Base-by-base conservation (phyloP, 1,140 invertebrate genomes). In the Drosophila pectinifera region DNA sequence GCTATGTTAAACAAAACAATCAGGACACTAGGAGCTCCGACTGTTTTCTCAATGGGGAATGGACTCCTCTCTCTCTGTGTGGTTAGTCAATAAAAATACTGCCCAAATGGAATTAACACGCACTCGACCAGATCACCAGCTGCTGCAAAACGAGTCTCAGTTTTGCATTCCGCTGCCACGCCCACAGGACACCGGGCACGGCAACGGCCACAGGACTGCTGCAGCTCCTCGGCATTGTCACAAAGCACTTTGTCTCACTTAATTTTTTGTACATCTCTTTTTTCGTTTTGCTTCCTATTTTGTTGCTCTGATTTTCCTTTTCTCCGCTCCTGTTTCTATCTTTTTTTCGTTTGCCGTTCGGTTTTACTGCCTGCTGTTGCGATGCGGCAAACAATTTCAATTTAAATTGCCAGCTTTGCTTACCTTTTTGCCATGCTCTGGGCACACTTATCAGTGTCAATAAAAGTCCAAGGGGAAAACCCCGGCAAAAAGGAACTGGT, bases 381-480 rank as follows among this genome's bases (percentile, higher is more conserved):
- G 78, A 68, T 88, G 70, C 79, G 83, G 82, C 75, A 83, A 88
- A 88, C 83, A 86, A 88, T 88, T 86, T 88, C 83, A 88, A 76
- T 86, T 86, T 86, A 86, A 83, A 88, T 83, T 85, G 83, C 82
- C 78, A 86, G 81, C 82, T 86, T 85, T 86, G 81, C 78, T 86
- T 85, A 85, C 82, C 82, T 88, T 86, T 81, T 67, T 86, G 62
- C 76, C 70, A 53, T 73, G 80, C 83, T 80, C 67, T 80, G 83
- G 84, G 84, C 73, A 88, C 84, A 88, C 83, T 88, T 88, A 88
- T 88, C 83, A 88, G 83, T 88, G 83, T 88, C 84, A 89, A 88
- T 89, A 88, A 89, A 83, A 80, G 84, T 83, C 83, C 80, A 69
- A 64, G 41, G 84, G 76, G 78, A 82, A n/a, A 75, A 36, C 45